Conservation (phyloP, 1,140 invertebrate species). For the Tetramorium simillimum region DNA sequence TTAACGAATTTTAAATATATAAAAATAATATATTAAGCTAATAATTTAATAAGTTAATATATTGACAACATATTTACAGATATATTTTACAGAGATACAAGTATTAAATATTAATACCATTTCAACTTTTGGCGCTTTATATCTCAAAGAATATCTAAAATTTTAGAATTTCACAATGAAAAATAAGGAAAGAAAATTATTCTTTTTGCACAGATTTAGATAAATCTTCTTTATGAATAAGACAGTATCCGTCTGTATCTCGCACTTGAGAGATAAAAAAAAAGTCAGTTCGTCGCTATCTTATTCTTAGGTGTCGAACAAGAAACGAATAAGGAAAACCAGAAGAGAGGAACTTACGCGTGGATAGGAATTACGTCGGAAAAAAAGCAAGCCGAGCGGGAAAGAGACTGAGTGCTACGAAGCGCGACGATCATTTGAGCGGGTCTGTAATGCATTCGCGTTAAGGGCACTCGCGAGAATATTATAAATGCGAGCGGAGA, state of each 20-base stretch:
- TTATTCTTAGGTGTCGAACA: background rate
- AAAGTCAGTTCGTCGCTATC: constrained; percentile 30
- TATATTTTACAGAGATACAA: background rate
- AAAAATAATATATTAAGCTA: background rate
- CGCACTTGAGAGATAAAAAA: background rate
- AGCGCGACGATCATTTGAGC: constrained; percentile 65
- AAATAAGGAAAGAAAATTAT: background rate
- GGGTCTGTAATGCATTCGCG: constrained; percentile 56
- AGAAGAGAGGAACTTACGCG: background rate
- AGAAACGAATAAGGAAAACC: background rate
- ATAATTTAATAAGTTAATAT: background rate
- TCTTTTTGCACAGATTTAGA: background rate
- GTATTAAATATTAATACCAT: background rate
- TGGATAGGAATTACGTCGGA: background rate
- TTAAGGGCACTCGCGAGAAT: constrained; percentile 25
- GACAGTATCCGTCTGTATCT: background rate
- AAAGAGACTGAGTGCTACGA: background rate
- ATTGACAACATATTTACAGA: too few relatives aligned
- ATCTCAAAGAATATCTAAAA: background rate
- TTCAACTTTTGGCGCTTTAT: background rate
- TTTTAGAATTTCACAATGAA: background rate
- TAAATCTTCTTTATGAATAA: background rate
- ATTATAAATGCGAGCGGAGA: constrained; percentile 11
- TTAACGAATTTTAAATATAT: background rate
- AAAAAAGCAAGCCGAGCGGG: constrained; percentile 19